These are phyloP conservation scores for Callinectes sapidus DNA, from an alignment of 2,888 invertebrate species.

Conservation along the genomic window DNA sequence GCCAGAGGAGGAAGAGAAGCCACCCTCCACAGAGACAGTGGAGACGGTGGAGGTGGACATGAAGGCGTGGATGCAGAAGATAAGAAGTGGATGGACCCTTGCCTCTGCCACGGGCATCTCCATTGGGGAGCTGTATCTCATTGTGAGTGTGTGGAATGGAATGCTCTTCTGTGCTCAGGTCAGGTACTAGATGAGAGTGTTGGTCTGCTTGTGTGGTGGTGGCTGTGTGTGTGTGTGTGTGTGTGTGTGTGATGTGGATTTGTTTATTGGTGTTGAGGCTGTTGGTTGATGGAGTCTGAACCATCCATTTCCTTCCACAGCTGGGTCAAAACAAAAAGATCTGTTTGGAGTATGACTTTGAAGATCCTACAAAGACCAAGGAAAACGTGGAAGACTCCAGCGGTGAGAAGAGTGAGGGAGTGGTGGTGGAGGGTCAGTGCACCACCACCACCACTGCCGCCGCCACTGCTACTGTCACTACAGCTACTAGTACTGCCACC, in stretches of 20 bases:
- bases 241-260: neutral
- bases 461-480: neutral
- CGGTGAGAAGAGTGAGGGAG: neutral
- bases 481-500: neutral
- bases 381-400: neutral
- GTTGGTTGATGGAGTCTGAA: neutral
- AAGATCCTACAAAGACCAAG: constrained; percentile 27
- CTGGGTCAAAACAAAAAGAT: constrained; percentile 68
- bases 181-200: neutral
- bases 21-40: constrained; percentile 38
- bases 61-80: constrained; percentile 52
- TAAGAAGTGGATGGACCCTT: constrained; percentile 84
- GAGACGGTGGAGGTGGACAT: constrained; percentile 46
- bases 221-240: neutral
- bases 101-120: constrained; percentile 87
- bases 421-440: neutral
- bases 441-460: constrained; percentile 8
- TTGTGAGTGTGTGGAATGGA: constrained; percentile 79
- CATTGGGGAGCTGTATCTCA: constrained; percentile 91
- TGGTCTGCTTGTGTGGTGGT: neutral
- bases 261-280: no score
- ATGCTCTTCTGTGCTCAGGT: neutral
- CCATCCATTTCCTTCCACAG: constrained; percentile 23
- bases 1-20: constrained; percentile 56
- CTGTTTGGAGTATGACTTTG: constrained; percentile 71